Base-by-base conservation (phyloP, 2,797 vertebrate genomes). In the Leptoclinus maculatus region DNA sequence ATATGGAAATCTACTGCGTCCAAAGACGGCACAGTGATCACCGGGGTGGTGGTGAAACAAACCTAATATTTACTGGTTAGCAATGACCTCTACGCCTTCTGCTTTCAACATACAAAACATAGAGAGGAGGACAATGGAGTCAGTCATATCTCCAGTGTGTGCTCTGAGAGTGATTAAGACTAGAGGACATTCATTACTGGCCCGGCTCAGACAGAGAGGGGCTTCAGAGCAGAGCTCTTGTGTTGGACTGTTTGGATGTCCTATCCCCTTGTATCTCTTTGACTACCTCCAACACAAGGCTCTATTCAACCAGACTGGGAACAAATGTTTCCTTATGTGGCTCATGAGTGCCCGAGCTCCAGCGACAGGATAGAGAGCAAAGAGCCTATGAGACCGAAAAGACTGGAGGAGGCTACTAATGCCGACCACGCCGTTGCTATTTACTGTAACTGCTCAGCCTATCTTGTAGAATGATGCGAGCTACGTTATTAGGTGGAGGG, bases 321-420 rank as follows among this genome's bases (percentile, higher is more conserved):
- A 97, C 96, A 97, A 98, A 97, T 89, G 95, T 92, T 96, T 96
- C 96, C 96, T 97, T 97, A 97, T 97, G 96, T 91, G 70, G 95
- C 93, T 94, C 95, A 27, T 82, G 84, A 88, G 89, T 86, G 86
- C 78, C 66, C 79, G n/a, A 88, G 83, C 82, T 83, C 74, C 81
- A 84, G 86, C 45, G 19, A 81, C 81, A 58, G 87, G 79, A 88
- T 80, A 81, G 78, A 80, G 67, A 84, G 82, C 69, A 57, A 57
- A 79, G 84, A 79, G 81, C 79, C 80, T 71, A 67, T 70, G 87
- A 83, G 86, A 82, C 73, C 17, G 14, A 83, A 83, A 73, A 82
- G 78, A 74, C 72, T 58, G 84, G 27, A 51, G 63, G 51, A 60
- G 57, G 84, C 81, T 80, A 71, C 65, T 75, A 78, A 77, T 73